A percentile compares a stretch with the other conserved stretches of the same genome.
phyloP scores from a whole-genome alignment of 1,140 invertebrate genomes.

The Cydia strobilella region DNA sequence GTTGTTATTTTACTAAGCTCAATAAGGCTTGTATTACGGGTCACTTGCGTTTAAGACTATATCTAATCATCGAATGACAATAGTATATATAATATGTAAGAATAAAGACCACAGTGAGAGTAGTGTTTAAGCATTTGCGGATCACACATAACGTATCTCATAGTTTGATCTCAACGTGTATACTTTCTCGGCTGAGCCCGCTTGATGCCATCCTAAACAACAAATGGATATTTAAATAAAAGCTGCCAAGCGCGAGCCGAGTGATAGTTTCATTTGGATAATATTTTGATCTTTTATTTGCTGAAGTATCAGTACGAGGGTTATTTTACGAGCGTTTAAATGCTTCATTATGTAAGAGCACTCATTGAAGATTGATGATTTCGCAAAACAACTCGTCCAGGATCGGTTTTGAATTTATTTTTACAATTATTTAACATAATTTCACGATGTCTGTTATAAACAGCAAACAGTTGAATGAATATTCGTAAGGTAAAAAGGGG shows the following conservation, averaged over 20 bases:
- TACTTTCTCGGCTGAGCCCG: background rate
- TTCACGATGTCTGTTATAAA: no score
- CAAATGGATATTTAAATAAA: constrained; percentile 8
- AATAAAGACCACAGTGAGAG: no score
- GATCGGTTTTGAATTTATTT: no score
- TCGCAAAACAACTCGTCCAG: no score
- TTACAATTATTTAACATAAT: no score
- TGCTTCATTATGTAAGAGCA: background rate
- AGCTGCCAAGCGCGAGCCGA: background rate
- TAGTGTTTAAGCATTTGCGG: background rate
- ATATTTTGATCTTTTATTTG: background rate
- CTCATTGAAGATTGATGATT: background rate
- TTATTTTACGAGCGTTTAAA: background rate
- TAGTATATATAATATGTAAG: no score
- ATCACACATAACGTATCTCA: constrained; percentile 9
- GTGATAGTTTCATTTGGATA: background rate
- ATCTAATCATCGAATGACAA: no score
- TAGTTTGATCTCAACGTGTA: background rate
- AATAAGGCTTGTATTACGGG: no score
- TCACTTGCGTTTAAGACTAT: no score
- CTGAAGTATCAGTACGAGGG: background rate
- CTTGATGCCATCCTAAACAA: background rate
- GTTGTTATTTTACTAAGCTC: no score
- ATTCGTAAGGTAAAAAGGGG: no score
- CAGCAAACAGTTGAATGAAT: no score